Evolutionary conservation across 2,888 invertebrate species (phyloP), one percentile per base, ranked within the genome.

Genomic region (Andrena bicolor): DNA sequence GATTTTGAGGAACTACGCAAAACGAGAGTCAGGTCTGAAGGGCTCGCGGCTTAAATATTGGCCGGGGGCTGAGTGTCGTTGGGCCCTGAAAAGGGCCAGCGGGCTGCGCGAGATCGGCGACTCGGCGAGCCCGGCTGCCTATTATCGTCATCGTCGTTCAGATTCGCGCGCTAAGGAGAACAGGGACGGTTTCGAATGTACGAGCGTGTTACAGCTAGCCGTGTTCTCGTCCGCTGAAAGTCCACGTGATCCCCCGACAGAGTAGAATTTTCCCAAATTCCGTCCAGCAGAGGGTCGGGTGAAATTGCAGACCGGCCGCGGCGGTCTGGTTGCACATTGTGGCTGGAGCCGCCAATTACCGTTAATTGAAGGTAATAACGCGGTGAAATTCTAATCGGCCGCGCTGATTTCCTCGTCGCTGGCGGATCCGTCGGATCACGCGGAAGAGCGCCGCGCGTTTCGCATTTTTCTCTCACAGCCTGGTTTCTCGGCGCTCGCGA

Each of bases 401-500:
- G 48, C 20, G 41, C 10, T 51, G n/a, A 48, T 73, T 64, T 53
- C 3, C 2, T 6, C 30, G 26, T 23, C 70, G 13, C 58, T 72
- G 56, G 51, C 30, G 53, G 48, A 64, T 75, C 75, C 26, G 56
- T 68, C 1, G 63, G 41, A 70, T 68, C 69, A 53, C 65, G 13
- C 63, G 69, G 53, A 75, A 68, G 75, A 66, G 16, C 65, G 49
- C 48, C 65, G 49, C 48, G 64, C 60, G 63, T 65, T 8, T 28
- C n/a, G 60, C 28, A 58, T 72, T 81, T 75, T 82, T 76, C 68
- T 65, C 72, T 65, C 69, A 53, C 79, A 41, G 64, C 26, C 48
- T 64, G 68, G 71, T 82, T 82, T 82, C 82, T 66, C 64, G 63
- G n/a, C 56, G 32, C 32, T 13, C 66, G 51, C 81, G 72, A 76